Conservation (phyloP, 2,888 invertebrate genomes). For the Cephus spinipes region DNA sequence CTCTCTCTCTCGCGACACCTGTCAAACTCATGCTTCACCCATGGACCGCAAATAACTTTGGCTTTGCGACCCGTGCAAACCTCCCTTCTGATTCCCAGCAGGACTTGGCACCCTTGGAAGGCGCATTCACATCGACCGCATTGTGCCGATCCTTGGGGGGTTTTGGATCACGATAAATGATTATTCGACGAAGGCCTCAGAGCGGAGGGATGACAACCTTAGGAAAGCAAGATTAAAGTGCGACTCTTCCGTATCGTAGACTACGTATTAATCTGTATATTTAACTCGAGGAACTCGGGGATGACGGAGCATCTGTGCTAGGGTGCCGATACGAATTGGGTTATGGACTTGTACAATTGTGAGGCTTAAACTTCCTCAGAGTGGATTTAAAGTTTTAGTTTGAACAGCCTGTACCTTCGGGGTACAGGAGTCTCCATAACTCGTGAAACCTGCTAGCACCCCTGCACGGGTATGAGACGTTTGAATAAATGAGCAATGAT, state of each 20-base stretch:
- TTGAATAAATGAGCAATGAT: not conserved
- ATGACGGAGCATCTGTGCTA: not conserved
- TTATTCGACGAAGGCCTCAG: not conserved
- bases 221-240: not conserved
- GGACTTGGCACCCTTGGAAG: not conserved
- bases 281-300: not conserved
- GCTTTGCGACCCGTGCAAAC: constrained; percentile 6
- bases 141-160: constrained; percentile 9
- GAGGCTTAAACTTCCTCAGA: not conserved
- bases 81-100: constrained; percentile 14
- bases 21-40: constrained; percentile 23
- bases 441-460: not conserved
- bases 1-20: constrained; percentile 12
- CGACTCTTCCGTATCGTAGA: not conserved
- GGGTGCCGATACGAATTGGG: not conserved
- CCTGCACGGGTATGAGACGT: not conserved
- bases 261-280: not conserved
- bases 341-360: not conserved
- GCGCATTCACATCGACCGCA: not conserved
- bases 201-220: not conserved
- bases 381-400: not conserved
- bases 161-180: not conserved
- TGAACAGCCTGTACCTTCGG: not conserved
- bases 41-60: constrained; percentile 21
- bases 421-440: not conserved